Evolutionary conservation across 2,888 invertebrate species (phyloP), one percentile per base, ranked within the genome.

Genomic region (Zele albiditarsus): DNA sequence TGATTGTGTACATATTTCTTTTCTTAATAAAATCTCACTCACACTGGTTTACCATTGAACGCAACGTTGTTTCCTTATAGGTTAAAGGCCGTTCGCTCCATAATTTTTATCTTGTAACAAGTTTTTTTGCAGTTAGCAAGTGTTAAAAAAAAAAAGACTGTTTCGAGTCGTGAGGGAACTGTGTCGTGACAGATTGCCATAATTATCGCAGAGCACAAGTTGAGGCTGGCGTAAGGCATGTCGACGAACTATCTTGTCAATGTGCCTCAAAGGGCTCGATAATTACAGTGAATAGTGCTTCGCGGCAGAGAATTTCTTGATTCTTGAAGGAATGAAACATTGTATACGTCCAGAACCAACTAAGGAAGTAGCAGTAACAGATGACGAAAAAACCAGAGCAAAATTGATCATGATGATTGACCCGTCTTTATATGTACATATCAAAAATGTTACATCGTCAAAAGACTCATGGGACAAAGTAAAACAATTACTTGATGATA

Each of bases 241-340:
- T 4, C 42, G 5, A 12, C 42, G 12, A 12, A 12, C 5, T 42
- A 42, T 42, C 12, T 42, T 10, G 12, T 42, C 10, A 42, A 42
- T 12, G 42, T 42, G 5, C 42, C 42, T 42, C 2, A 33, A 25
- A 20, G 69, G 69, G n/a, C n/a, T 57, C 16, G 69, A 69, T n/a
- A 69, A 53, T 69, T 69, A 57, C n/a, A 2, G 10, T n/a, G 57
- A 53, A n/a, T 69, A 57, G 69, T 1, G 2, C 1, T 69, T 69
- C 20, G 69, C 69, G 3, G 57, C 31, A 14, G 31, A 63, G 20
- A 33, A 53, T 25, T 70, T 23, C n/a, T 33, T 60, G 14, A 27
- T 42, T 23, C 42, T 60, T 1, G 70, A 60, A 16, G 42, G 38
- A 16, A 20, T 70, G 60, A 12, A 4, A 8, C 8, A 38, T 16